These are phyloP conservation scores for Drosophila parabipectinata DNA, from an alignment of 1,140 invertebrate genomes.

Conservation along the genomic window DNA sequence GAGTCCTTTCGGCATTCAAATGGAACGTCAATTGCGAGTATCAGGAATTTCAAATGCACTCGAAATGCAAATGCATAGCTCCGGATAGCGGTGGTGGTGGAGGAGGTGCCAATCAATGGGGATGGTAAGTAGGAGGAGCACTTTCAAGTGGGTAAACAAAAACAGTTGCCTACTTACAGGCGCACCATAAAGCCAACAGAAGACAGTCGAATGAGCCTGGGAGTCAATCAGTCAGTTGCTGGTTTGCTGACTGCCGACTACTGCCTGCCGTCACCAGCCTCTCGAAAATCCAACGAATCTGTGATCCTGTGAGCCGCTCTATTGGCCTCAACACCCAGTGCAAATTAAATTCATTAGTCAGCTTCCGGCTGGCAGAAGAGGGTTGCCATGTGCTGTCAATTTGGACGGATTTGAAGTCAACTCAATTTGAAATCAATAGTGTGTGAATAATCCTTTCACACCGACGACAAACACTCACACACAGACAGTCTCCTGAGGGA, in stretches of 20 bases:
- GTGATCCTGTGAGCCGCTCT: conserved; percentile 61
- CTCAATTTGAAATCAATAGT: conserved; percentile 83
- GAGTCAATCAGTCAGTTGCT: conserved; percentile 46
- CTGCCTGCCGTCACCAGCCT: background rate
- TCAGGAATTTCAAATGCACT: conserved; percentile 32
- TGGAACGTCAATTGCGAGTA: conserved; percentile 20
- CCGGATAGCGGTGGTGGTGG: background rate
- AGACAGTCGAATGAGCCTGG: conserved; percentile 10
- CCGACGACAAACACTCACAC: conserved; percentile 32
- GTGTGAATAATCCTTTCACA: conserved; percentile 82
- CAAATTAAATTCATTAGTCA: conserved; percentile 83
- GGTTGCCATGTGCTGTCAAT: conserved; percentile 75
- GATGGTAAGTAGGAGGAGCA: background rate
- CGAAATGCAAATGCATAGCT: conserved; percentile 15
- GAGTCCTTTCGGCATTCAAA: too few species aligned
- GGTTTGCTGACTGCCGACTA: conserved; percentile 9
- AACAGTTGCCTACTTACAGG: conserved; percentile 61
- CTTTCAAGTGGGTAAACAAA: conserved; percentile 37
- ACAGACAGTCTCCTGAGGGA: conserved; percentile 5
- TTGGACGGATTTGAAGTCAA: conserved; percentile 82
- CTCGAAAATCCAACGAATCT: background rate
- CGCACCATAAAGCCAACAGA: conserved; percentile 1
- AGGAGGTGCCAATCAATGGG: conserved; percentile 29
- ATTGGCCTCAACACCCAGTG: conserved; percentile 79
- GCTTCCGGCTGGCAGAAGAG: conserved; percentile 62